These are phyloP conservation scores for Tenebrio molitor DNA, from an alignment of 1,140 invertebrate species.

Conservation along the genomic window DNA sequence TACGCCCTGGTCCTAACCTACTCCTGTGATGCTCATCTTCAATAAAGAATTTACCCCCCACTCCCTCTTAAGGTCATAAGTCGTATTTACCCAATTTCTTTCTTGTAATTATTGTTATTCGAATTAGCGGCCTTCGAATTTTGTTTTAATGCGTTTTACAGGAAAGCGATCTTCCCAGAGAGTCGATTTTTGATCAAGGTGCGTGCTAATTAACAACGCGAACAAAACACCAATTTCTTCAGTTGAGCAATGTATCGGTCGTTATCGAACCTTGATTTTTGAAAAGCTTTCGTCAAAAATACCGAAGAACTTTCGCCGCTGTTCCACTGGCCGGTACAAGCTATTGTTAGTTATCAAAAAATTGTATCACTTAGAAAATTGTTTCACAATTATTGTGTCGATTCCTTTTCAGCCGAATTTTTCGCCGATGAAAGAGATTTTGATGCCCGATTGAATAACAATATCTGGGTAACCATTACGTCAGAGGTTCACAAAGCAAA, in stretches of 20 bases:
- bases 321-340: neutral
- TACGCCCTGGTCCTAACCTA: constrained; percentile 19
- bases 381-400: neutral
- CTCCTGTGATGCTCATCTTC: constrained; percentile 32
- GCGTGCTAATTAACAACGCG: constrained; percentile 7
- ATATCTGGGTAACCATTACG: constrained; percentile 5
- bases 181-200: neutral
- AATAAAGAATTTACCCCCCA: constrained; percentile 45
- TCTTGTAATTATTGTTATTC: constrained; percentile 25
- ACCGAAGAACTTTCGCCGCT: neutral
- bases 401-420: constrained; percentile 1
- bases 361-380: constrained; percentile 12
- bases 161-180: neutral
- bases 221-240: constrained; percentile 2
- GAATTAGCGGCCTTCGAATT: constrained; percentile 6
- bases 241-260: neutral
- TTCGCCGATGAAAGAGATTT: constrained; percentile 12
- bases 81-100: constrained; percentile 50
- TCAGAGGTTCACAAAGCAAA: constrained; percentile 7
- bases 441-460: constrained; percentile 2
- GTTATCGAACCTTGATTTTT: constrained; percentile 12
- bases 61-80: constrained; percentile 39
- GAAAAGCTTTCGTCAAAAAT: constrained; percentile 7
- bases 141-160: neutral
- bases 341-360: constrained; percentile 31